Evolutionary conservation across 2,888 invertebrate species (phyloP).

Genomic region (Pyrrhia umbra): DNA sequence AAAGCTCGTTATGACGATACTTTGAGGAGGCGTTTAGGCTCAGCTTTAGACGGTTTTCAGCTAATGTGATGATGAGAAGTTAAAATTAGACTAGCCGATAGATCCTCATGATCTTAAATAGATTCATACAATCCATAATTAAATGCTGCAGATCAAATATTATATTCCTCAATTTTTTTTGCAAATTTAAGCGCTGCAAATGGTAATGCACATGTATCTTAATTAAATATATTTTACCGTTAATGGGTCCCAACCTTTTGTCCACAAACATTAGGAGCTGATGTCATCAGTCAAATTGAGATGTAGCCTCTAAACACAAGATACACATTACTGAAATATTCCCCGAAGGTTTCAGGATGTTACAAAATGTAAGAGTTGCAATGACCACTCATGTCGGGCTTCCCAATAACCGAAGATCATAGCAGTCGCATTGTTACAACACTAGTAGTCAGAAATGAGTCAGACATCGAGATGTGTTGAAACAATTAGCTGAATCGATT

Average conservation of each 20-base stretch:
- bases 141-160: too few relatives aligned
- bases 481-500: constrained; percentile 27
- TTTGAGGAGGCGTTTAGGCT: background rate
- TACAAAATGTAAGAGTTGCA: constrained; percentile 32
- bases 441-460: constrained; percentile 40
- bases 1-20: background rate
- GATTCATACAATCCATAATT: too few relatives aligned
- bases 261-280: background rate
- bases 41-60: too few relatives aligned
- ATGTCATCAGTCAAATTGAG: background rate
- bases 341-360: constrained; percentile 41
- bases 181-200: too few relatives aligned
- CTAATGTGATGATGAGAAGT: too few relatives aligned
- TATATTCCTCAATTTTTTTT: too few relatives aligned
- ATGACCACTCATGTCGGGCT: constrained; percentile 30
- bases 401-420: constrained; percentile 36
- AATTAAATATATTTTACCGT: too few relatives aligned
- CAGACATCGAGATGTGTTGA: constrained; percentile 33
- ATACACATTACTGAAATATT: constrained; percentile 21
- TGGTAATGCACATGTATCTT: too few relatives aligned
- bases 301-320: constrained; percentile 4
- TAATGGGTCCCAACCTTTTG: too few relatives aligned
- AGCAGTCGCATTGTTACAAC: constrained; percentile 36
- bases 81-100: too few relatives aligned
- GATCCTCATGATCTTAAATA: too few relatives aligned